Conservation (phyloP, 2,888 invertebrate genomes). For the Drosophila differens region DNA sequence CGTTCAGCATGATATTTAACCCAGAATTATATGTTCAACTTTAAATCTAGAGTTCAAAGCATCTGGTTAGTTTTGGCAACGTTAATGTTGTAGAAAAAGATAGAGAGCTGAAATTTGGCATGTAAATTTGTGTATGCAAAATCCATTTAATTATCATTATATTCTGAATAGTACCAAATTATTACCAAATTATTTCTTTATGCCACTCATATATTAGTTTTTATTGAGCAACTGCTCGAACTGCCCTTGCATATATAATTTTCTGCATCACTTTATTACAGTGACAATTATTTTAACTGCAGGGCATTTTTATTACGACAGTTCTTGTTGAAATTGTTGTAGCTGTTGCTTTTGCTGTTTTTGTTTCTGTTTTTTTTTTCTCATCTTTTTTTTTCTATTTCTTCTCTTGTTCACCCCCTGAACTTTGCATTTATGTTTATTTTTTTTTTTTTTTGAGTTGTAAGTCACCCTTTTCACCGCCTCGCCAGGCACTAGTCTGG, state of each 20-base stretch:
- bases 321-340: constrained; percentile 61
- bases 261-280: constrained; percentile 78
- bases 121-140: not conserved
- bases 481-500: constrained; percentile 24
- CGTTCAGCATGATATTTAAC: fast-evolving
- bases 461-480: constrained; percentile 2
- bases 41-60: not conserved
- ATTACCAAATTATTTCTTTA: not conserved
- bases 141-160: not conserved
- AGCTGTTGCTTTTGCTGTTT: constrained; percentile 17
- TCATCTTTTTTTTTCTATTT: not conserved
- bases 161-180: not conserved
- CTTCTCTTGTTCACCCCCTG: constrained; percentile 5
- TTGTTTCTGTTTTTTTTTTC: not conserved
- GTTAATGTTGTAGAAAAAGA: fast-evolving
- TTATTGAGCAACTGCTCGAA: constrained; percentile 7
- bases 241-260: constrained; percentile 68
- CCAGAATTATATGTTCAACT: not conserved
- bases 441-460: constrained; percentile 8
- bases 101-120: fast-evolving
- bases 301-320: constrained; percentile 78
- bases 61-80: not conserved
- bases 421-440: constrained; percentile 19
- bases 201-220: not conserved
- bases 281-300: constrained; percentile 81